phyloP scores from a whole-genome alignment of 2,888 invertebrate genomes.

The Dione juno region DNA sequence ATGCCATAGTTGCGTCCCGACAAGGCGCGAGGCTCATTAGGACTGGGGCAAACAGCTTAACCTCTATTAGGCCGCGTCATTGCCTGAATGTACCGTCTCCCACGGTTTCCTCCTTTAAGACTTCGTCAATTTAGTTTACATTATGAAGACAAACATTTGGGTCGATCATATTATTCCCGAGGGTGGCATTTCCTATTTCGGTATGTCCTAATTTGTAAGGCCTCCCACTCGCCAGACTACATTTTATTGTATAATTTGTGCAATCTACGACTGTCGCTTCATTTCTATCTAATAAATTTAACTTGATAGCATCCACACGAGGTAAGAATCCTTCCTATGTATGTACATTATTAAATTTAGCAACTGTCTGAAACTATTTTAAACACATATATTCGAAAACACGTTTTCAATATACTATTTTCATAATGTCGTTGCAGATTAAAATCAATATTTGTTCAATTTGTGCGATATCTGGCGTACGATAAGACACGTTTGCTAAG shows the following conservation, averaged over 20 bases:
- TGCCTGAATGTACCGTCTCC: conserved; percentile 68
- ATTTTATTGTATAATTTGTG: conserved; percentile 38
- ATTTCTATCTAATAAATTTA: conserved; percentile 36
- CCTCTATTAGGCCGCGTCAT: conserved; percentile 76
- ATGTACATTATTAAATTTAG: too few relatives aligned
- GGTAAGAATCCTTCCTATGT: background rate
- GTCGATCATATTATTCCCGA: conserved; percentile 56
- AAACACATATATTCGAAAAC: background rate
- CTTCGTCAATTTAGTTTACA: conserved; percentile 68
- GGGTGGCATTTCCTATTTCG: conserved; percentile 58
- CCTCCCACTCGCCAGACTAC: conserved; percentile 39
- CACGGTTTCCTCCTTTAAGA: conserved; percentile 71
- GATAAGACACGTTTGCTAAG: conserved; percentile 61
- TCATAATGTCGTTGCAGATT: conserved; percentile 18
- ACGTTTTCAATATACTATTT: conserved; percentile 9
- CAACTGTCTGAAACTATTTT: background rate
- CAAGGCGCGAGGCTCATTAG: conserved; percentile 70
- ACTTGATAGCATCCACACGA: conserved; percentile 8
- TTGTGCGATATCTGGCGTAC: conserved; percentile 50
- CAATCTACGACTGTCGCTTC: conserved; percentile 34
- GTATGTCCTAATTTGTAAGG: conserved; percentile 41
- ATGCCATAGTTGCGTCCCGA: conserved; percentile 64
- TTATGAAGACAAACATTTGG: conserved; percentile 55
- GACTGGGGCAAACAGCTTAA: conserved; percentile 76
- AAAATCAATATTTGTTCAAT: conserved; percentile 35